phyloP scores from a whole-genome alignment of 2,888 invertebrate species.

The Epistrophe grossulariae region DNA sequence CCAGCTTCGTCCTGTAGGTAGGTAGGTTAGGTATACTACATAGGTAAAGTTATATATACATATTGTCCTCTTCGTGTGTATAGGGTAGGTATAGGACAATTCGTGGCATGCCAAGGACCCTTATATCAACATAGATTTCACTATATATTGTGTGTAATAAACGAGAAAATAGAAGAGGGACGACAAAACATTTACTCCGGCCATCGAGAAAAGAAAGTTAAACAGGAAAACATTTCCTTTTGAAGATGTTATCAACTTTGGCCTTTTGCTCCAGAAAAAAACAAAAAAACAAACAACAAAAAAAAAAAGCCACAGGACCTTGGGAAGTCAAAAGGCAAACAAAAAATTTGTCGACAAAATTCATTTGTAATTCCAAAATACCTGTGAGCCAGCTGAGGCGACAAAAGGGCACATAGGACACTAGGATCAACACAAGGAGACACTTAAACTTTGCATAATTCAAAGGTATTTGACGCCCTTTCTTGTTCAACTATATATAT shows the following conservation, averaged over 20 bases:
- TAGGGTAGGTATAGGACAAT: constrained; percentile 52
- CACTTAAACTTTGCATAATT: constrained; percentile 71
- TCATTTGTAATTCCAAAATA: constrained; percentile 74
- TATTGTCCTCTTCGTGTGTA: constrained; percentile 45
- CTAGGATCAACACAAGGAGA: constrained; percentile 63
- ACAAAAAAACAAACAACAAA: constrained; percentile 9
- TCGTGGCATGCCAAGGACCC: constrained; percentile 66
- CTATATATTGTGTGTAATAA: constrained; percentile 65
- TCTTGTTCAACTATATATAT: constrained; percentile 48
- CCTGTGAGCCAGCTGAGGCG: constrained; percentile 61
- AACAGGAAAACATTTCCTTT: constrained; percentile 72
- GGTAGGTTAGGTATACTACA: too few relatives aligned
- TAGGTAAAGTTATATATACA: too few relatives aligned
- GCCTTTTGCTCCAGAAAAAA: constrained; percentile 42
- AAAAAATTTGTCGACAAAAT: constrained; percentile 72
- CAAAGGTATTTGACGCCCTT: constrained; percentile 71
- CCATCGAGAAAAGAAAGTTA: constrained; percentile 33
- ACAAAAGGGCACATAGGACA: constrained; percentile 15
- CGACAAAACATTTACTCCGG: constrained; percentile 63
- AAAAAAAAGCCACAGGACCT: constrained; percentile 18
- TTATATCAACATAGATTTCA: constrained; percentile 67
- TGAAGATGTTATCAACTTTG: constrained; percentile 75
- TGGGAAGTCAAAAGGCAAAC: constrained; percentile 61
- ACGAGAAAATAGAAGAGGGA: constrained; percentile 58
- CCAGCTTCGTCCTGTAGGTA: constrained; percentile 1